A percentile compares a stretch with the other conserved stretches of the same genome.
phyloP scores from a whole-genome alignment of 2,888 invertebrate species.

The Drosophila mayaguana region DNA sequence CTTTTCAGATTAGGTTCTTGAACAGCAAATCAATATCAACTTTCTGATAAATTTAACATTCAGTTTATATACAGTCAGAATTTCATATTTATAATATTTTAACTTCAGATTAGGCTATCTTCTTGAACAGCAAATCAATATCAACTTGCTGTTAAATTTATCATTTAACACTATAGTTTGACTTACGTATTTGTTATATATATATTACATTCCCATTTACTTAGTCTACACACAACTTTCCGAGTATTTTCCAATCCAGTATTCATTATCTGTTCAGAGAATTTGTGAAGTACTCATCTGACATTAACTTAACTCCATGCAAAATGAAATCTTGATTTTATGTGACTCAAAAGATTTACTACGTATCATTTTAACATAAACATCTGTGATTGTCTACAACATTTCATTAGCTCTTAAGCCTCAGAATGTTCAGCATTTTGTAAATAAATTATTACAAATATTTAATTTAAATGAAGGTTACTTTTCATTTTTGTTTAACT shows the following conservation, averaged over 20 bases:
- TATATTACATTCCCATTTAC: not conserved
- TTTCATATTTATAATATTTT: not conserved
- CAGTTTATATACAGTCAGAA: not conserved
- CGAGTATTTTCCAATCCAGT: not conserved
- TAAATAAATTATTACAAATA: conserved; percentile 39
- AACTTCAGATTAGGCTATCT: too few relatives aligned
- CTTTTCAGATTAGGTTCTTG: not conserved
- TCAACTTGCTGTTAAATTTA: not conserved
- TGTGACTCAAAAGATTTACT: conserved; percentile 12
- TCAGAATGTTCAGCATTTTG: conserved; percentile 9
- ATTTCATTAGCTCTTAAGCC: conserved; percentile 49
- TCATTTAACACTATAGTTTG: not conserved
- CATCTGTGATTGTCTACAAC: conserved; percentile 59
- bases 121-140: too few relatives aligned
- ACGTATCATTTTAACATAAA: conserved; percentile 37
- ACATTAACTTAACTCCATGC: not conserved
- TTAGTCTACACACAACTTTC: not conserved
- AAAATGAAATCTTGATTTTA: conserved; percentile 7
- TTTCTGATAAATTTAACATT: not conserved
- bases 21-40: not conserved
- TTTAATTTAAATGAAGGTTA: not conserved
- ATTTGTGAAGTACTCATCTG: conserved; percentile 12
- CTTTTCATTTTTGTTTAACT: not conserved
- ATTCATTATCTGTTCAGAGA: too few relatives aligned
- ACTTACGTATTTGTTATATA: not conserved